Base-by-base conservation (phyloP, 2,113 vertebrate genomes). In the Tor tambroides region DNA sequence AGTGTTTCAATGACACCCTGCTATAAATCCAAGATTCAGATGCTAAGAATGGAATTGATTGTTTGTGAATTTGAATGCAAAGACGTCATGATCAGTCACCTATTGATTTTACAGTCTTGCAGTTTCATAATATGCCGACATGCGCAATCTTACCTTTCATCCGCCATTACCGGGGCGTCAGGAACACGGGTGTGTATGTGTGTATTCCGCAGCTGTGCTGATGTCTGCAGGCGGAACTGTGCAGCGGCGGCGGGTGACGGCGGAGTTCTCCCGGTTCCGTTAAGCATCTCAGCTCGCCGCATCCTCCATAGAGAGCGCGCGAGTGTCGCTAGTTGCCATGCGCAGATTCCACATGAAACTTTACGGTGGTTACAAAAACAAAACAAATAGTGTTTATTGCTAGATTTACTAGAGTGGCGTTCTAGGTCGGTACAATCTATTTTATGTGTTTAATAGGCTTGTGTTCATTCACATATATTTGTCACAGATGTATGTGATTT, bases 111-210 rank as follows among this genome's bases (percentile, higher is more conserved):
- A 21, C 12, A 69, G 38, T 19, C 41, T 69, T 30, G 80, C 80
- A 67, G 80, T 82, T 82, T 82, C 10, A 65, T 67, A 23, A 67
- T 46, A 2, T 12, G 8, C 14, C 61, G 61, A 65, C 80, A 82
- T 69, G 80, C 80, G 61, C 80, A 82, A 19, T 82, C 80, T 82
- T 82, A 82, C 80, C 80, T 49, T 30, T 65, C 80, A 82, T 67
- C 80, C 80, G 61, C 80, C 80, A 67, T 82, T 67, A 82, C 59
- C 61, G 38, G n/a, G 38, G 80, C n/a, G 14, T 65, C 12, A 82
- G 59, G 38, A 82, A 11, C 6, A 38, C 30, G 21, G 21, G 2
- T 19, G 61, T 82, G 41, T 19, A 15, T 2, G n/a, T 67, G 61
- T 82, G 23, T 23, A 46, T 46, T 32, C 41, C 80, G 38, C 61